Evolutionary conservation across 1,140 invertebrate genomes (phyloP), one percentile per base, ranked within the genome.

Genomic region (Macrobrachium nipponense): DNA sequence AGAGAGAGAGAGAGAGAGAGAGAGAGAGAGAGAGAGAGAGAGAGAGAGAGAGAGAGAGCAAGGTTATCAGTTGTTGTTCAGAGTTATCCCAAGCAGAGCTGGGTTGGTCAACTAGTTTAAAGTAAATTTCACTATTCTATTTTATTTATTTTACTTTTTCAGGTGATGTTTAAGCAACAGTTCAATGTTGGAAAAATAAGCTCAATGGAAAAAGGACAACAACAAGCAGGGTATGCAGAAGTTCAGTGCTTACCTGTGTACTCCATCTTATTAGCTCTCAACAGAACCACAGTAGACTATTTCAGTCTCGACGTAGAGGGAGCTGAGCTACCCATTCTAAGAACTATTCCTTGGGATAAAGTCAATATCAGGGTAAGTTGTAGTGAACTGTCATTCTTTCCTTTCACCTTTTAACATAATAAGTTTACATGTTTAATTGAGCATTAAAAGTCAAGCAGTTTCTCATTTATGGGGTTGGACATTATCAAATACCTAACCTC

Each of bases 281-380:
- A 90, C 79, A 85, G 87, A 58, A 90, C 90, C 23, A 87, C 83
- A n/a, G 84, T 91, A 6, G 91, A 91, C 85, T 91, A 91, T 84
- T 91, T 91, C 77, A 91, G 90, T 80, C 88, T 91, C 23, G 91
- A 91, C 79, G 89, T 91, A 20, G 90, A 91, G 81, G 91, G 91
- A 23, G 86, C 88, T 18, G 91, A 91, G 87, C 76, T 90, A 17
- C 75, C 72, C 15, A 90, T 91, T 23, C 85, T 91, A 14, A 81
- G 87, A 70, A 91, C 90, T 0, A 90, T 91, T 73, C 91, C 91
- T 80, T 91, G 87, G 82, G 89, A 91, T 58, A 89, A 90, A 83
- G 86, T 91, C 12, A 70, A 90, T 62, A 89, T 91, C 23, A 89
- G 84, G 81, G 90, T 90, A 73, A 80, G 44, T 2, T 23, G 14